Base-by-base conservation (phyloP, 2,113 vertebrate species). In the Ciconia maguari region DNA sequence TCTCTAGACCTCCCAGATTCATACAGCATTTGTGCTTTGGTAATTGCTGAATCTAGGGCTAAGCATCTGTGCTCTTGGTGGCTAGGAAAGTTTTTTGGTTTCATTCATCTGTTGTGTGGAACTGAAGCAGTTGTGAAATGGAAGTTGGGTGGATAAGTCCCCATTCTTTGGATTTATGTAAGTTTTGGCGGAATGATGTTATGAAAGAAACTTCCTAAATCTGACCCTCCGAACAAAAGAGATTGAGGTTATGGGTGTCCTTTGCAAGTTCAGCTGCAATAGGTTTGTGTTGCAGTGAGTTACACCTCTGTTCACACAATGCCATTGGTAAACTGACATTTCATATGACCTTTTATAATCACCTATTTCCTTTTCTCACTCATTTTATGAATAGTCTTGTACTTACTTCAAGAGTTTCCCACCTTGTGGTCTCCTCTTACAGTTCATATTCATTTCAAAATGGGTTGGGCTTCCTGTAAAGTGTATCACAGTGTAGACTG, bases 271-370 rank as follows among this genome's bases (percentile, higher is more conserved):
- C 25, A 94, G 84, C 90, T 86, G 60, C 77, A 60, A 30, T 75
- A 95, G 87, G 80, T 97, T 96, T 98, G 91, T 93, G 80, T 95
- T 95, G 84, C 78, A 81, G 74, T 54, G 46, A 93, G 86, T 76
- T 96, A 91, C 91, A 88, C 89, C 62, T 96, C 93, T 76, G 58
- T 94, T 97, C 84, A 80, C 88, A 92, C 93, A 97, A 92, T 92
- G 60, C 65, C 92, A 76, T 89, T 94, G 94, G 86, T 91, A 93
- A 95, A 46, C 55, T 98, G 97, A 97, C 96, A 95, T 98, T 98
- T 97, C 80, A 96, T 95, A 78, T 96, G 96, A 96, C 97, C 97
- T 97, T 91, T 96, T 80, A 94, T 96, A 97, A 96, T 97, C 92
- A 92, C 62, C 38, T 71, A 42, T 96, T 97, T 93, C 93, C 96